Conservation (phyloP, 2,888 invertebrate genomes). For the Xanthorhoe designata region DNA sequence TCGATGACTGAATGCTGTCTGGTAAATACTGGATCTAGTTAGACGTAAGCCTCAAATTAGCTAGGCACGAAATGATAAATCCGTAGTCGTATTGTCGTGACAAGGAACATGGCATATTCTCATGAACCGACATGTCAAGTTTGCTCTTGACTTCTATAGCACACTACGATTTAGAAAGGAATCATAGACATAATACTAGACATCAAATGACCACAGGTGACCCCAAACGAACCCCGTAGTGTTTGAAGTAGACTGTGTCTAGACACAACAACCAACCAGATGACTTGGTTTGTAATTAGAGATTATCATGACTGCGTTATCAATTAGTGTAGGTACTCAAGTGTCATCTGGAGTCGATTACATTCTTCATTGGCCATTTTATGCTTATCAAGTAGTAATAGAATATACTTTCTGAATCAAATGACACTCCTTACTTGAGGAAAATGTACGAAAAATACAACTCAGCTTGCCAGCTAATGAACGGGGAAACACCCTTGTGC, state of each 20-base stretch:
- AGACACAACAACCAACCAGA: slow-evolving; percentile 47
- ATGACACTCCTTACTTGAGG: slow-evolving; percentile 1
- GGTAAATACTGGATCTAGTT: slow-evolving; percentile 58
- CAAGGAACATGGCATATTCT: slow-evolving; percentile 20
- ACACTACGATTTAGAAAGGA: not conserved
- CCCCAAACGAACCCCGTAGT: slow-evolving; percentile 3
- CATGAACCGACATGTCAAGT: not conserved
- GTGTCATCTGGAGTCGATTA: slow-evolving; percentile 5
- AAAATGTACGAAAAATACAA: slow-evolving; percentile 6
- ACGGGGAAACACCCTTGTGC: slow-evolving; percentile 7
- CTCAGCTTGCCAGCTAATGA: not conserved
- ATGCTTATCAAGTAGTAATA: not conserved
- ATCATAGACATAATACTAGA: not conserved
- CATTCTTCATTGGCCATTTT: not conserved
- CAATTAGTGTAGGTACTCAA: not conserved
- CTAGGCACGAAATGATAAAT: slow-evolving; percentile 58
- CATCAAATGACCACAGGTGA: slow-evolving; percentile 1
- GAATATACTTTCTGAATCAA: not conserved
- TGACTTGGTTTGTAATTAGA: slow-evolving; percentile 41
- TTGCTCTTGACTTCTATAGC: slow-evolving; percentile 8
- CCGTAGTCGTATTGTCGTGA: slow-evolving; percentile 42
- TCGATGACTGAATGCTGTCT: not conserved
- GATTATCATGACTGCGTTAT: slow-evolving; percentile 17
- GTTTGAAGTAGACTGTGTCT: slow-evolving; percentile 40
- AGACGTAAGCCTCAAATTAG: slow-evolving; percentile 60